Base-by-base conservation (phyloP, 2,113 vertebrate species). In the Oxyura jamaicensis region DNA sequence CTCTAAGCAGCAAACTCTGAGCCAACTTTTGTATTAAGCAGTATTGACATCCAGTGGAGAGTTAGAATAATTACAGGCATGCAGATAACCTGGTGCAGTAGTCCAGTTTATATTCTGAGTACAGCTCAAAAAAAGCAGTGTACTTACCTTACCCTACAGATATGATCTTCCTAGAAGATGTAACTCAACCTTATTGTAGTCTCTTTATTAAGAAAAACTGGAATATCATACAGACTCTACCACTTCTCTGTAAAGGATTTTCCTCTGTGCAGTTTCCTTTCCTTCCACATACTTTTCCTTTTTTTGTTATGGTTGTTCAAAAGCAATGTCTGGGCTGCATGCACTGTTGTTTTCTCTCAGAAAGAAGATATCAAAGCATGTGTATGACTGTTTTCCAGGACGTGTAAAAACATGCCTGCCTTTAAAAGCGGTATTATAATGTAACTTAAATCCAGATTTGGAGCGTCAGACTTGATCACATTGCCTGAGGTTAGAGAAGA, bases 31-130 rank as follows among this genome's bases (percentile, higher is more conserved):
- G 53, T 88, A 96, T 97, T 98, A 97, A 97, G 93, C 97, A 96
- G 96, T 97, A 90, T 98, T 98, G 98, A 98, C 98, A 98, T 97
- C 98, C 98, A 98, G 98, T 98, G 98, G 97, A 98, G 95, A 97
- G 66, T 96, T 88, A 74, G 91, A 96, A 97, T 96, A 97, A 98
- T 98, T 98, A 97, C 98, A 98, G 84, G 96, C 95, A 86, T 95
- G 28, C 73, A 86, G 82, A 95, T 53, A 90, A 77, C 50, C 28
- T 25, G 62, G 11, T 25, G 21, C 48, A 89, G 19, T 39, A 5
- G 3, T 69, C 58, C n/a, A 6, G 31, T 73, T 84, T 77, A 8
- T 0, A 0, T 50, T 53, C 56, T 22, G 16, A 73, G 25, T 31
- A 90, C 48, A 59, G 6, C 44, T 79, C 88, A 63, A 69, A 55